A percentile compares a stretch with the other conserved stretches of the same genome.
phyloP scores from a whole-genome alignment of 2,888 invertebrate genomes.

The Drosophila flavopinicola region DNA sequence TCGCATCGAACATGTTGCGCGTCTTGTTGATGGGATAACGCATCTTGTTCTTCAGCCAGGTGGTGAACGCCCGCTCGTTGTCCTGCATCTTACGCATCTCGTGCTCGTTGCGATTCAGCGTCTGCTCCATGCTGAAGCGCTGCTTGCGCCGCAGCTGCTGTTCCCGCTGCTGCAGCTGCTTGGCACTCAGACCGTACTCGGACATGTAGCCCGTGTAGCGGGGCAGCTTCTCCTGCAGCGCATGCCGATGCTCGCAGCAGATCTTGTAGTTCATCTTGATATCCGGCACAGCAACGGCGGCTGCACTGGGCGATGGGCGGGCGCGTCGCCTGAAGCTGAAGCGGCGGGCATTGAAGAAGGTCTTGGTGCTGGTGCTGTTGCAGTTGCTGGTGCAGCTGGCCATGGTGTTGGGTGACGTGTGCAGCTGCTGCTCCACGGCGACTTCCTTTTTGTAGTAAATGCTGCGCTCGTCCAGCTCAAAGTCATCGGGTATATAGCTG shows the following conservation, averaged over 20 bases:
- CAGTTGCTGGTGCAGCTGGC: constrained; percentile 31
- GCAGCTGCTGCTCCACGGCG: constrained; percentile 5
- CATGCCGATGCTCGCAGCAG: constrained; percentile 84
- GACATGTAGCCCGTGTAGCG: constrained; percentile 85
- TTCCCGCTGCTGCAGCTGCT: constrained; percentile 84
- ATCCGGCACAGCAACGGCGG: constrained; percentile 51
- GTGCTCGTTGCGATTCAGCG: constrained; percentile 83
- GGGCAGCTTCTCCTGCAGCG: constrained; percentile 84
- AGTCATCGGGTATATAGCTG: constrained; percentile 79
- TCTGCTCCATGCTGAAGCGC: constrained; percentile 72
- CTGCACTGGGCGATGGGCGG: constrained; percentile 31
- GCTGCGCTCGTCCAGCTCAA: constrained; percentile 64
- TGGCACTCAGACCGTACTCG: constrained; percentile 85
- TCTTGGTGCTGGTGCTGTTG: constrained; percentile 44
- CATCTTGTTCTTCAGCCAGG: constrained; percentile 85
- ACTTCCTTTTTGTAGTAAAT: constrained; percentile 62
- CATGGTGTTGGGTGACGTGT: constrained; percentile 5
- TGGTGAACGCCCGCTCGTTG: constrained; percentile 86
- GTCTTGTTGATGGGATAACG: constrained; percentile 83
- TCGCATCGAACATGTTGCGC: constrained; percentile 84
- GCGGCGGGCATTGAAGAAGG: constrained; percentile 68
- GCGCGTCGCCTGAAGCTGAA: constrained; percentile 77
- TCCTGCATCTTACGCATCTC: constrained; percentile 85
- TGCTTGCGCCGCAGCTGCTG: constrained; percentile 81
- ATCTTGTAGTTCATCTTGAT: constrained; percentile 82